Conservation (phyloP, 2,113 vertebrate species). For the Melozone crissalis region DNA sequence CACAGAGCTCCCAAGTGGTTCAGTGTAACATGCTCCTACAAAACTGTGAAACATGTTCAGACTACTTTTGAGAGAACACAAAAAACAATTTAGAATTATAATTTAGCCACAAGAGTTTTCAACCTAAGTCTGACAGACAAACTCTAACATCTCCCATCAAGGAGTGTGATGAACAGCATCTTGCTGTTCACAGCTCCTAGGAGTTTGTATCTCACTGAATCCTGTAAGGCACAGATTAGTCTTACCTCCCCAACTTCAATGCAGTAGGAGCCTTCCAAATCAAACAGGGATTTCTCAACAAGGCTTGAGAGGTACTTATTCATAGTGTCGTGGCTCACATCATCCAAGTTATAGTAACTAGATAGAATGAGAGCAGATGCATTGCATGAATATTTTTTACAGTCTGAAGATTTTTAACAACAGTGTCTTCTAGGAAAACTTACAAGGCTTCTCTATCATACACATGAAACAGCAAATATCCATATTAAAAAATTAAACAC, state of each 20-base stretch:
- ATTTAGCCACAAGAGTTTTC: not conserved
- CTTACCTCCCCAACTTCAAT: conserved; percentile 91
- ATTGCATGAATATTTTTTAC: not conserved
- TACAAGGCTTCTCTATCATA: not conserved
- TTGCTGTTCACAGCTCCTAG: not conserved
- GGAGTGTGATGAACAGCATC: not conserved
- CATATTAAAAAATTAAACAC: not conserved
- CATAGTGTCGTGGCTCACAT: conserved; percentile 87
- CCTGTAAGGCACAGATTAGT: not conserved
- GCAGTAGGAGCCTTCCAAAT: conserved; percentile 92
- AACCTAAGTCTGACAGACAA: not conserved
- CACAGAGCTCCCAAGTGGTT: not conserved
- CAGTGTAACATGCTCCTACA: not conserved
- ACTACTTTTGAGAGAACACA: not conserved
- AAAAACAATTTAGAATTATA: not conserved
- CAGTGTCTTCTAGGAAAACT: not conserved
- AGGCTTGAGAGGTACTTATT: conserved; percentile 92
- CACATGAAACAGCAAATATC: not conserved
- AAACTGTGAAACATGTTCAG: not conserved
- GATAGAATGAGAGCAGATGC: conserved; percentile 53
- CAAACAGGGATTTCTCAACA: conserved; percentile 88
- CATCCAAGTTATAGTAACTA: conserved; percentile 94
- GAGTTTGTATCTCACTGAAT: not conserved
- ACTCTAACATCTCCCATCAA: not conserved
- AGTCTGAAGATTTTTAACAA: conserved; percentile 3